Evolutionary conservation across 2,888 invertebrate species (phyloP).

Genomic region (Drosophila histrio): DNA sequence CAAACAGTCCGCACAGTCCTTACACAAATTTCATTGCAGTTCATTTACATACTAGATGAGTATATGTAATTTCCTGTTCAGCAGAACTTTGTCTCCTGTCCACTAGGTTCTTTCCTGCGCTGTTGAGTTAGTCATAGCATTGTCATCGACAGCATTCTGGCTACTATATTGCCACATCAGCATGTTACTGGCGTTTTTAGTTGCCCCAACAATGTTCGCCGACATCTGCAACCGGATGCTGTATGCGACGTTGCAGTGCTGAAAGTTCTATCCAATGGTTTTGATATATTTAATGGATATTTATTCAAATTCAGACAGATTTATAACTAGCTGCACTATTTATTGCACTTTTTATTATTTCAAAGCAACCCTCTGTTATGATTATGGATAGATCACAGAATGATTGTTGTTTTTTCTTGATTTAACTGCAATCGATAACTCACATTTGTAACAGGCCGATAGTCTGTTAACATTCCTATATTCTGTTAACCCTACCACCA

Average conservation of each 20-base stretch:
- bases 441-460: too few relatives aligned
- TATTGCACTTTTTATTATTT: too few relatives aligned
- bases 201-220: slow-evolving; percentile 4
- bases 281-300: neutral
- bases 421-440: too few relatives aligned
- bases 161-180: slow-evolving; percentile 52
- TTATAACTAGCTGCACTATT: too few relatives aligned
- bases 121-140: slow-evolving; percentile 31
- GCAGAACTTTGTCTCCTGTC: slow-evolving; percentile 34
- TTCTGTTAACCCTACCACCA: too few relatives aligned
- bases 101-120: slow-evolving; percentile 21
- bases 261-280: neutral
- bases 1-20: slow-evolving; percentile 25
- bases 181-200: slow-evolving; percentile 21
- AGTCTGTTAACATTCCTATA: too few relatives aligned
- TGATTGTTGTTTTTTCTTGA: too few relatives aligned
- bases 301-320: neutral
- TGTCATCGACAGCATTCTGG: slow-evolving; percentile 34
- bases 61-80: slow-evolving; percentile 24
- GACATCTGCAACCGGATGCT: slow-evolving; percentile 1
- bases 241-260: neutral
- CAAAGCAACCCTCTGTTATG: too few relatives aligned
- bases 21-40: slow-evolving; percentile 19
- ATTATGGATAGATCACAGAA: too few relatives aligned
- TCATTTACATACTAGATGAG: slow-evolving; percentile 3